Conservation (phyloP, 2,888 invertebrate genomes). For the Pseudolycoriella hygida region DNA sequence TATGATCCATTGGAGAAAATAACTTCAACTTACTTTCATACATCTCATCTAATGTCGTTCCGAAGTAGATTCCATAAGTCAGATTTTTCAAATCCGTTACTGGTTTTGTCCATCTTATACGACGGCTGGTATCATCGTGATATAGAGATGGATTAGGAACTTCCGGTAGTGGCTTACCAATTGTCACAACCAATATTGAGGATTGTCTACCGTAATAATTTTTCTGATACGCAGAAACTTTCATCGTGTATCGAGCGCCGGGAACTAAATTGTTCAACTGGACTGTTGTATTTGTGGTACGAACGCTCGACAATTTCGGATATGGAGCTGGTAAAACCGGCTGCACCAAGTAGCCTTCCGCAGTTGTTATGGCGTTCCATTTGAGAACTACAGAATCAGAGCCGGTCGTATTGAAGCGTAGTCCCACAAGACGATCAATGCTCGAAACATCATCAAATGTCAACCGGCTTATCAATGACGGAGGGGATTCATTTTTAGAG, state of each 20-base stretch:
- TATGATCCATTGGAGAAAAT: too few species aligned
- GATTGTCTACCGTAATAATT: constrained; percentile 28
- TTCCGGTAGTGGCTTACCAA: constrained; percentile 19
- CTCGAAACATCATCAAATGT: constrained; percentile 46
- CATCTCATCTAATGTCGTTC: constrained; percentile 36
- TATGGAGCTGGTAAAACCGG: constrained; percentile 35
- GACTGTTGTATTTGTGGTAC: constrained; percentile 30
- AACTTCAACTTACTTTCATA: constrained; percentile 38
- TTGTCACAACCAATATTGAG: constrained; percentile 24
- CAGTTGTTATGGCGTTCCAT: constrained; percentile 41
- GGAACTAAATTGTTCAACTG: constrained; percentile 26
- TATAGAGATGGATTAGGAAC: constrained; percentile 34
- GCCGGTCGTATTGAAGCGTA: constrained; percentile 31
- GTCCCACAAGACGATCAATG: constrained; percentile 39
- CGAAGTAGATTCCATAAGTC: constrained; percentile 55
- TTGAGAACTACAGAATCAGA: constrained; percentile 35
- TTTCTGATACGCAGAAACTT: constrained; percentile 30
- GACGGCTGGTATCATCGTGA: constrained; percentile 5
- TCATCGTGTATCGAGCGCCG: constrained; percentile 31
- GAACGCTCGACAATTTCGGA: constrained; percentile 31
- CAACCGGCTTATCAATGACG: constrained; percentile 38
- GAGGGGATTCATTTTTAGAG: constrained; percentile 37
- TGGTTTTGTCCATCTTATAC: constrained; percentile 1
- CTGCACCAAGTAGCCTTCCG: constrained; percentile 39
- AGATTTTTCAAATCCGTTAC: constrained; percentile 20